Evolutionary conservation across 2,888 invertebrate species (phyloP).

Genomic region (Sepiola atlantica): DNA sequence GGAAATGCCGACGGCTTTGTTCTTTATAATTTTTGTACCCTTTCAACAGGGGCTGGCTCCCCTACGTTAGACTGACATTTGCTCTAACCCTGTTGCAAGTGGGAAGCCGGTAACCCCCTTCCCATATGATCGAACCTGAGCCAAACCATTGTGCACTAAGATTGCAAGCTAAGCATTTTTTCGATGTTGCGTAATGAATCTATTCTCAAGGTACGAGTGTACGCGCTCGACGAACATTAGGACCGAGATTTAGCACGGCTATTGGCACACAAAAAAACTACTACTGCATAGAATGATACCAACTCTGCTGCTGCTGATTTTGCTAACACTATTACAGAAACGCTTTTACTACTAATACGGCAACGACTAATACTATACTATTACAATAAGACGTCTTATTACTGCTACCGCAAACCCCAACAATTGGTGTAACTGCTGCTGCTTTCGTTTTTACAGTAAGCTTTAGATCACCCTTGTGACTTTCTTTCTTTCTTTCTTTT

Average conservation of each 20-base stretch:
- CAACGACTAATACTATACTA: not conserved
- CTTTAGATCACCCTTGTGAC: not conserved
- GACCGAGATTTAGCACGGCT: not conserved
- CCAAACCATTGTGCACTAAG: not conserved
- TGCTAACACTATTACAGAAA: not conserved
- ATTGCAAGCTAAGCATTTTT: not conserved
- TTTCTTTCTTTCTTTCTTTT: not conserved
- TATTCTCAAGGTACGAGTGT: not conserved
- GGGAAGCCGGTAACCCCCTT: accelerated
- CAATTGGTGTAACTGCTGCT: not conserved
- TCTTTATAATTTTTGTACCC: no score
- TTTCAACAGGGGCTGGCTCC: no score
- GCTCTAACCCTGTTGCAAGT: no score
- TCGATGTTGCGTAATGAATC: not conserved
- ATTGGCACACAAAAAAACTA: not conserved
- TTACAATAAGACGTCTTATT: not conserved
- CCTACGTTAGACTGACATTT: no score
- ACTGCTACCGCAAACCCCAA: not conserved
- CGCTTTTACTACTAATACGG: not conserved
- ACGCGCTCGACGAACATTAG: constrained; percentile 12
- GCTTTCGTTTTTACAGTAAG: not conserved
- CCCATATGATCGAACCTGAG: not conserved
- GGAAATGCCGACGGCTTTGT: no score
- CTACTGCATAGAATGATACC: not conserved
- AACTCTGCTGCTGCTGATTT: not conserved